Evolutionary conservation across 2,888 invertebrate species (phyloP), one percentile per base, ranked within the genome.

Genomic region (Xestoiulus laeticollis): DNA sequence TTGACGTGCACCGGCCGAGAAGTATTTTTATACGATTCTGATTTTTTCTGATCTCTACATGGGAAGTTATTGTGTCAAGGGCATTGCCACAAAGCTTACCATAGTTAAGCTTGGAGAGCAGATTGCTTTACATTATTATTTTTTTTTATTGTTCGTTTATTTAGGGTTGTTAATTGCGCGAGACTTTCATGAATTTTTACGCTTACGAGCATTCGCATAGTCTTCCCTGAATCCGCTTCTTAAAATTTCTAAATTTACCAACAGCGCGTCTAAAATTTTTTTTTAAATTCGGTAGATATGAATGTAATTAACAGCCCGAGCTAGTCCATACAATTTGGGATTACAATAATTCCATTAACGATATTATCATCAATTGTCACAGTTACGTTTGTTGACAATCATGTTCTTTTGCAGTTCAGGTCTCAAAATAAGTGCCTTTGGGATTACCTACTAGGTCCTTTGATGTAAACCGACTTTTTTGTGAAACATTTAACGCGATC

Each of bases 21-120:
- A 68, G 6, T 8, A 68, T 78, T 78, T 78, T 78, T 78, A 12
- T 32, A 78, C 30, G 4, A 16, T 78, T 26, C 8, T 78, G 30
- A 32, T 30, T 78, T 22, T 78, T 78, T 78, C 14, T 78, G 78
- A 78, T 78, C 30, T 30, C 30, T 78, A 26, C 68, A 22, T 68
- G 26, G 68, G 68, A 68, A 22, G 8, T 22, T 68, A 22, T 68
- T 68, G 12, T 68, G 68, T 68, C 68, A 26, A 16, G 30, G 30
- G 30, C 78, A 30, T 78, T 78, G 78, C 5, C 78, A 78, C 78
- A 5, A 30, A 78, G 30, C 78, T 78, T 32, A 32, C 78, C 78
- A 78, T 78, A 78, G 78, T 78, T 78, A 32, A 78, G 78, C 78
- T 78, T 78, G 78, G 78, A 78, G 78, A 78, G 78, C 78, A 78